These are phyloP conservation scores for Lates calcarifer DNA, from an alignment of 2,113 vertebrate genomes.

Conservation along the genomic window DNA sequence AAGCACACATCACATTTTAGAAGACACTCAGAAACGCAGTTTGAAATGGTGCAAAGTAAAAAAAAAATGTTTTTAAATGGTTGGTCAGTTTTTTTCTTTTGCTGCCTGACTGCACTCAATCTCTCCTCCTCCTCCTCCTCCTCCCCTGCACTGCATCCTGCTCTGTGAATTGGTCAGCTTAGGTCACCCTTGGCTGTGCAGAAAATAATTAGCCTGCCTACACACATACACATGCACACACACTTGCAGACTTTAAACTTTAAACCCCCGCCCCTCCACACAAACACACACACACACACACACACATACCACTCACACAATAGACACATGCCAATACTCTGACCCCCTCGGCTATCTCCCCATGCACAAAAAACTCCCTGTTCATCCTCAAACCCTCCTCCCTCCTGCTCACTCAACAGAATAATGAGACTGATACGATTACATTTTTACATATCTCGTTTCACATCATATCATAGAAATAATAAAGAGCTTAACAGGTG, in stretches of 20 bases:
- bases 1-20: neutral
- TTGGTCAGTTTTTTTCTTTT: slow-evolving; percentile 35
- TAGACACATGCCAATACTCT: slow-evolving; percentile 81
- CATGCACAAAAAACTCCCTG: slow-evolving; percentile 59
- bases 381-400: slow-evolving; percentile 33
- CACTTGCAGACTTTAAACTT: slow-evolving; percentile 76
- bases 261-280: slow-evolving; percentile 61
- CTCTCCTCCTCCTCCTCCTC: slow-evolving; percentile 22
- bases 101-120: slow-evolving; percentile 47
- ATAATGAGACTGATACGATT: slow-evolving; percentile 65
- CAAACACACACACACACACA: slow-evolving; percentile 64
- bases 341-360: slow-evolving; percentile 62
- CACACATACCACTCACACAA: slow-evolving; percentile 75
- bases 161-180: slow-evolving; percentile 54
- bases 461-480: slow-evolving; percentile 48
- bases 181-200: slow-evolving; percentile 74
- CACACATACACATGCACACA: slow-evolving; percentile 52
- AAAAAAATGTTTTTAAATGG: slow-evolving; percentile 38
- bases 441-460: slow-evolving; percentile 56
- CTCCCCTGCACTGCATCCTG: slow-evolving; percentile 47
- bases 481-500: slow-evolving; percentile 55
- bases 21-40: slow-evolving; percentile 1
- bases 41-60: slow-evolving; percentile 28
- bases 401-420: slow-evolving; percentile 48
- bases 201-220: slow-evolving; percentile 79